Base-by-base conservation (phyloP, 2,797 vertebrate species). In the Craterocephalus amniculus region DNA sequence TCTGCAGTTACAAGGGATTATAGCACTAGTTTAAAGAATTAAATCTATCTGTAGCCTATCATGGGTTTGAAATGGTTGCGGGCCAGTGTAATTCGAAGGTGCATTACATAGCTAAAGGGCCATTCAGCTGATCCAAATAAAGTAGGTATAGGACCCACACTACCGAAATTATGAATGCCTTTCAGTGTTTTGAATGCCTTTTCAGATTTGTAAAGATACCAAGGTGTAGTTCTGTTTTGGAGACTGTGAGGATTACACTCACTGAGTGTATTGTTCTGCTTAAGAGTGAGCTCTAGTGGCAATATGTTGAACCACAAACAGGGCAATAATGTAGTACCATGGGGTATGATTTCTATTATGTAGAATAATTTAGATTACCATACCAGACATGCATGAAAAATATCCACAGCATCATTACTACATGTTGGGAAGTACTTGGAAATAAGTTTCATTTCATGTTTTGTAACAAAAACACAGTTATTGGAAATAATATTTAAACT, bases 231-330 rank as follows among this genome's bases (percentile, higher is more conserved):
- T 26, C 70, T 56, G 65, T 76, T 84, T 83, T 72, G 78, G 74
- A 87, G 79, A 78, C 61, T 62, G 68, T 60, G 32, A 72, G 72
- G 45, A 84, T 62, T 45, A 45, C 55, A 49, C 70, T 72, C 63
- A 54, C 31, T n/a, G 11, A 36, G 57, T 73, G 48, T 56, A 63
- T 91, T 94, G 75, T 88, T 93, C 90, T 94, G 94, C 91, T 94
- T 86, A 89, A 94, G 89, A 93, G 91, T 94, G 94, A 93, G 91
- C 93, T 93, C 93, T 94, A 93, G 93, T 94, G 93, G 93, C 82
- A 84, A 77, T 75, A 82, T 12, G 32, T 27, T 79, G 91, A 92
- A 94, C 80, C 71, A 90, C 90, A 90, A 85, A 81, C n/a, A 57
- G 38, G 48, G 43, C 27, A 70, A 45, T 24, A 76, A 61, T 51